Conservation (phyloP, 2,113 vertebrate species). For the Colius striatus region DNA sequence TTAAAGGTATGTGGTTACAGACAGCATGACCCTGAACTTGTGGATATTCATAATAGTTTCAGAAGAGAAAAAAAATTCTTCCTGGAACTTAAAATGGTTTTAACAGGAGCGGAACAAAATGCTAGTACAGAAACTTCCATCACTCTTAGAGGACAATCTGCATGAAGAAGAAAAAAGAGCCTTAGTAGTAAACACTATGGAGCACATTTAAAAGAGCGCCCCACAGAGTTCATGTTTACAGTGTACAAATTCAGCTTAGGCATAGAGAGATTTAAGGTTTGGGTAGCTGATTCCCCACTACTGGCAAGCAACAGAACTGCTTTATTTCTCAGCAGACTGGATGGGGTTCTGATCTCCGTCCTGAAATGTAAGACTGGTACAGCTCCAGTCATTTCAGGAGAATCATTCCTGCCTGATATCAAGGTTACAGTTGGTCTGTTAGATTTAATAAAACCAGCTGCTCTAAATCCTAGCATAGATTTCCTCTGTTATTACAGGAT, state of each 20-base stretch:
- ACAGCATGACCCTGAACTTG: neutral
- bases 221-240: constrained; percentile 21
- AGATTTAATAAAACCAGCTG: constrained; percentile 38
- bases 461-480: constrained; percentile 34
- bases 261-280: constrained; percentile 26
- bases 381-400: neutral
- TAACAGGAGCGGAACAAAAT: constrained; percentile 2
- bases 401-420: neutral
- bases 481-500: constrained; percentile 19
- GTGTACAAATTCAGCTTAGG: neutral
- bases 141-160: neutral
- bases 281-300: constrained; percentile 24
- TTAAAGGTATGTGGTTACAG: neutral
- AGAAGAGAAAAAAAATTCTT: constrained; percentile 48
- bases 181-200: constrained; percentile 30
- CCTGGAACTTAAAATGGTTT: neutral
- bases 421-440: constrained; percentile 1
- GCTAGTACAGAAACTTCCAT: neutral
- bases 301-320: constrained; percentile 47
- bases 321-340: neutral
- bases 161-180: neutral
- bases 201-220: constrained; percentile 16
- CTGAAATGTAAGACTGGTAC: neutral
- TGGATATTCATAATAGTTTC: constrained; percentile 16
- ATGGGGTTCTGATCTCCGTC: constrained; percentile 12